Evolutionary conservation across 1,140 invertebrate species (phyloP).

Genomic region (Bombus affinis): DNA sequence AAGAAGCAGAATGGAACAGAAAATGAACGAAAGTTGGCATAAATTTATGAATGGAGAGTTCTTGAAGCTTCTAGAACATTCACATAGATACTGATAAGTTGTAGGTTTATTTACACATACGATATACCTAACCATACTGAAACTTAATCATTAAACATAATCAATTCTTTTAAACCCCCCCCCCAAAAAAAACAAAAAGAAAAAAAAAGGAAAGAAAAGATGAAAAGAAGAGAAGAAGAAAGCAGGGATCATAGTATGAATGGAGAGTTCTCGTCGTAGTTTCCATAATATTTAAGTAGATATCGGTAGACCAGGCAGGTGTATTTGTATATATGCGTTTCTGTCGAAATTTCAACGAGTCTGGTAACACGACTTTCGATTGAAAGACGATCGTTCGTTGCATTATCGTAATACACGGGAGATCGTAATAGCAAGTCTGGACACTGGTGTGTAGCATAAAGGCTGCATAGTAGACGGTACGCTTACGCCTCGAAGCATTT

Average conservation of each 20-base stretch:
- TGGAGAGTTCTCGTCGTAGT: neutral
- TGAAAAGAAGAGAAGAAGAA: too few relatives aligned
- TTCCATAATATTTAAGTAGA: neutral
- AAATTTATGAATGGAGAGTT: too few relatives aligned
- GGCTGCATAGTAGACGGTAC: constrained; percentile 35
- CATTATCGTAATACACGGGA: constrained; percentile 17
- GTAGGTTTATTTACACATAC: too few relatives aligned
- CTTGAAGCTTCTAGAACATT: too few relatives aligned
- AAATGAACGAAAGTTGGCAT: too few relatives aligned
- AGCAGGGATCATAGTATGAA: too few relatives aligned
- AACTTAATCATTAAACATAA: too few relatives aligned
- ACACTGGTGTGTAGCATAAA: constrained; percentile 13
- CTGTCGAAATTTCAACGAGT: neutral
- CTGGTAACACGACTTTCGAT: constrained; percentile 1
- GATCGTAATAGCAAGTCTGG: constrained; percentile 23
- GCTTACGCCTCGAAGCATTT: constrained; percentile 55
- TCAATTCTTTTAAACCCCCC: neutral
- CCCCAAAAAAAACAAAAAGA: neutral
- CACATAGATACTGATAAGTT: too few relatives aligned
- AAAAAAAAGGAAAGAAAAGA: neutral
- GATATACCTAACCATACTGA: too few relatives aligned
- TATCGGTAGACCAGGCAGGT: too few relatives aligned
- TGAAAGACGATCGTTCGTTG: constrained; percentile 20
- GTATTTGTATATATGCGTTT: neutral
- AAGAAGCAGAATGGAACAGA: too few relatives aligned